Evolutionary conservation across 92 coral and sea anemone species (phyloP).

Genomic region (Montipora capitata): DNA sequence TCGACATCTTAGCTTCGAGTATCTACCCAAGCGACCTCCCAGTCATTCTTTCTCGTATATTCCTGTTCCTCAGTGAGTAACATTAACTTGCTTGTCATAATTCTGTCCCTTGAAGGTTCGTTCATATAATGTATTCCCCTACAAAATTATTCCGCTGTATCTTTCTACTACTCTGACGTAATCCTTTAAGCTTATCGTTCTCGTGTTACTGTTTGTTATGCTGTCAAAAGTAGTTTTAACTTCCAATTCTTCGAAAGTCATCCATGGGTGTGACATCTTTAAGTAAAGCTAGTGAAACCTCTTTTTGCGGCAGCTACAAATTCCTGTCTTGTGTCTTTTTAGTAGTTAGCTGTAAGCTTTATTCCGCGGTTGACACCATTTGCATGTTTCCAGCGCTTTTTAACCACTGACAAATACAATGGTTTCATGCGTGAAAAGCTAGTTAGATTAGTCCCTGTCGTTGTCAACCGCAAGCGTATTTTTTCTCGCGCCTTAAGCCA

Average conservation of each 20-base stretch:
- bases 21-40: conserved; percentile 66
- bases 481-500: background rate
- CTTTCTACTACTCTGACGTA: too few relatives aligned
- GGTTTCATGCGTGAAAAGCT: background rate
- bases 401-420: background rate
- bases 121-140: too few relatives aligned
- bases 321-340: background rate
- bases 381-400: background rate
- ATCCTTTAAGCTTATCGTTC: background rate
- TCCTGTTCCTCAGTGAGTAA: conserved; percentile 81
- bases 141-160: too few relatives aligned
- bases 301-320: background rate
- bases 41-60: conserved; percentile 60
- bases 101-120: background rate
- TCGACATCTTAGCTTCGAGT: conserved; percentile 80
- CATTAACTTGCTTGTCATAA: background rate
- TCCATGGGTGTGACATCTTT: background rate
- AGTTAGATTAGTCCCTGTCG: background rate
- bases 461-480: background rate
- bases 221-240: background rate
- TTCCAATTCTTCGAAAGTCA: background rate
- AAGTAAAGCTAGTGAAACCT: background rate
- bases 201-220: background rate
- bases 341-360: too few relatives aligned
- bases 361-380: background rate